Percentiles rank a stretch among this genome's conserved stretches.
Evolutionary conservation across 1,140 invertebrate species (phyloP).

Genomic region (Papilio dardanus): DNA sequence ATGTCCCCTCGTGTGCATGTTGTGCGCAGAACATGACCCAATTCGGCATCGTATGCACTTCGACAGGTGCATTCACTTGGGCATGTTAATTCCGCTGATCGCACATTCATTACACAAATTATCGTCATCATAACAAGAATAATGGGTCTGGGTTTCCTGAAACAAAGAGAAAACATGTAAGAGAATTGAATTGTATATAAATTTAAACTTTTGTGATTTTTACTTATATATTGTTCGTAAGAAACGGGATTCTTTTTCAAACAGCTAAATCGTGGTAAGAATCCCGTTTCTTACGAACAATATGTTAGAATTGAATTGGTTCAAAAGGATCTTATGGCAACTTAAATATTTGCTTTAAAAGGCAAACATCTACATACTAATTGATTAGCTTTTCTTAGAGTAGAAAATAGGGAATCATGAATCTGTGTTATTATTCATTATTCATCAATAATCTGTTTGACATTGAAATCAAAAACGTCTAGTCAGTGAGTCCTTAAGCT

Average conservation of each 20-base stretch:
- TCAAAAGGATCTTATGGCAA: not conserved
- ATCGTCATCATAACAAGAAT: constrained; percentile 45
- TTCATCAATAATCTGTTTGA: not conserved
- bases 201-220: no score
- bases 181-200: not conserved
- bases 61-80: constrained; percentile 65
- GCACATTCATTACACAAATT: constrained; percentile 39
- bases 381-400: not conserved
- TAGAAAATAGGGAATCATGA: not conserved
- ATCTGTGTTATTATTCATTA: not conserved
- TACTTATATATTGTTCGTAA: no score
- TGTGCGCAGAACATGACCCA: constrained; percentile 49
- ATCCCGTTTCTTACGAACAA: no score
- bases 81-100: constrained; percentile 57
- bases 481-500: not conserved
- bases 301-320: no score
- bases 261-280: no score
- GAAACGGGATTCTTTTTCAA: no score
- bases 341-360: not conserved
- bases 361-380: not conserved
- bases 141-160: constrained; percentile 49
- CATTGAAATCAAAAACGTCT: not conserved
- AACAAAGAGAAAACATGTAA: constrained; percentile 54
- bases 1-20: constrained; percentile 84
- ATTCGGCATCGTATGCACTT: constrained; percentile 47